Evolutionary conservation across 2,113 vertebrate genomes (phyloP), one percentile per base, ranked within the genome.

Genomic region (Psophia crepitans): DNA sequence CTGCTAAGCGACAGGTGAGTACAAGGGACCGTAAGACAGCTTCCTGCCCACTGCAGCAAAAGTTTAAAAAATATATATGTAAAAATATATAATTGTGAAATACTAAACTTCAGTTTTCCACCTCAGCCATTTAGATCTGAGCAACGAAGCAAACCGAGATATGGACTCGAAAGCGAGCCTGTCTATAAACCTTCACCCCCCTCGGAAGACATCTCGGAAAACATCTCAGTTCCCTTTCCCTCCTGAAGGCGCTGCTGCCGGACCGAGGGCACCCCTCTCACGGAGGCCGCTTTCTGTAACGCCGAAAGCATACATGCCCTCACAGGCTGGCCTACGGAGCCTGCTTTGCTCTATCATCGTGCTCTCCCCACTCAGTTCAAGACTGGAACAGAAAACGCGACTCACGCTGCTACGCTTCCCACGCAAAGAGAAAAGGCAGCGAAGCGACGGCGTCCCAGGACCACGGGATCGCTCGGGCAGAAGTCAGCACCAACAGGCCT

Each of bases 331-430:
- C 35, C 54, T 19, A 2, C 1, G 49, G 19, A 30, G 43, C 63
- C 66, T 9, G 28, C 8, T 19, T 15, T 30, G 57, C 75, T 58
- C 1, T 12, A 13, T 3, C 24, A 1, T 22, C 6, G 4, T 0
- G 13, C 16, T 73, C 56, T 56, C 32, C 27, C 58, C n/a, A 0
- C 9, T 21, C 30, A 43, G 11, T 11, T 22, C 9, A 8, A 23
- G 56, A 2, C 48, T 23, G 2, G 5, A 6, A 2, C 1, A 51
- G 32, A 74, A 51, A 32, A 12, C 21, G 9, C 0, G 0, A 1
- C 33, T n/a, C 4, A 0, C 6, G 2, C 56, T 35, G 68, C 53
- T 17, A 1, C 0, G 2, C 14, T 43, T 43, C 30, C 70, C 82
- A 4, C 0, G 53, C 78, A 19, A 12, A 30, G 51, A 2, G 0